Evolutionary conservation across 1,140 invertebrate genomes (phyloP), one percentile per base, ranked within the genome.

Genomic region (Formica selysi): DNA sequence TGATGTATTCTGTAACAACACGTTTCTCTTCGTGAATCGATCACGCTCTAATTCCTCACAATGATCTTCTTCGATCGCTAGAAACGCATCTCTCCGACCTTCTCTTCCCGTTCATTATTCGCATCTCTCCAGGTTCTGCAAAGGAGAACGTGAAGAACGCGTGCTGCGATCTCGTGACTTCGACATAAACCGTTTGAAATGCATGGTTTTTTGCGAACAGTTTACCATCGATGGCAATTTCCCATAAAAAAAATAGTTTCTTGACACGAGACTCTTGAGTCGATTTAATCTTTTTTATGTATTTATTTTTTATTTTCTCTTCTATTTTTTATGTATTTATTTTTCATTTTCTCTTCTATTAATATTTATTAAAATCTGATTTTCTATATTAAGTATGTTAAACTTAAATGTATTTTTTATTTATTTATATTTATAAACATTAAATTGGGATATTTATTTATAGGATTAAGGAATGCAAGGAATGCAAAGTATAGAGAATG

Each of bases 151-250:
- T n/a, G 11, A 10, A 59, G 44, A 78, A 70, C 76, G 41, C 67
- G 88, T 90, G 88, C 73, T 80, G 88, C 87, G 6, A 87, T 90
- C 88, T 90, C 22, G 44, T 48, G 71, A 64, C 57, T 85, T 54
- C 7, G 10, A 83, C 32, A 74, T 62, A 74, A 83, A 83, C 54
- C 38, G 19, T 19, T 13, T 74, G 41, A n/a, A 44, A 22, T 36
- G 79, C 29, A 3, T 36, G 51, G 44, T 32, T 59, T 59, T 26
- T 44, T 36, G 54, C n/a, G 32, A 79, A 54, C 3, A 10, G 5
- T 76, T 84, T 85, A 67, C 80, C 57, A 59, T 51, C 73, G 26
- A 76, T n/a, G 44, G 73, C n/a, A 78, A 85, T 59, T 73, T 83
- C 1, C 6, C 7, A 36, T 73, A 62, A 62, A 81, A 62, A 62